Evolutionary conservation across 1,140 invertebrate genomes (phyloP), one percentile per base, ranked within the genome.

Genomic region (Brachystomella parvula): DNA sequence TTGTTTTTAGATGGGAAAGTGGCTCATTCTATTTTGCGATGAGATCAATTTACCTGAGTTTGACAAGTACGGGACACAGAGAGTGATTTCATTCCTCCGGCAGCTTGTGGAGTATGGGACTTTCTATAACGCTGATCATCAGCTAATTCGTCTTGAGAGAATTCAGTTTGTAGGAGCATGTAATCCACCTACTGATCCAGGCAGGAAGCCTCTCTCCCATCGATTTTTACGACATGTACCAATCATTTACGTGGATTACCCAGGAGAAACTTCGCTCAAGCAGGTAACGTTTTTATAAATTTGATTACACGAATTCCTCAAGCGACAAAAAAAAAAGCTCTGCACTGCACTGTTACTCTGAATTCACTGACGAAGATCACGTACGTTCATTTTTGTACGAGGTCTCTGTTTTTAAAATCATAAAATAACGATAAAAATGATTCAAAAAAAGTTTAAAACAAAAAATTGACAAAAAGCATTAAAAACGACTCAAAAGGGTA

Each of bases 151-250:
- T 17, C 80, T 99, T 72, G 96, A 99, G 78, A 84, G 96, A 59
- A 98, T 99, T 72, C 97, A 99, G 78, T 99, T 99, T 81, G 96
- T 99, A 31, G 97, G 96, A 26, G 97, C 97, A 62, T 99, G 97
- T 81, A 99, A 99, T 83, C 97, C 97, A 39, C 96, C 96, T 0
- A 99, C 97, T 28, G 97, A 99, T 85, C 96, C 96, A 0, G 97
- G 97, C 2, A 85, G 97, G 69, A 98, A 99, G 79, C 96, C 96
- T 19, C 82, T 99, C 0, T 95, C 94, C 56, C 93, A 98, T 79
- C 83, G 96, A 39, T 89, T 93, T 77, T 76, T 99, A 71, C 83
- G 89, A 26, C 96, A 99, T 76, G 96, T 99, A 15, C 96, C 97
- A 3, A 92, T 99, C 33, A 94, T 99, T 68, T 99, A 99, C 78